These are phyloP conservation scores for Halocynthia roretzi DNA, from an alignment of 23 tunicate genomes.

Conservation along the genomic window DNA sequence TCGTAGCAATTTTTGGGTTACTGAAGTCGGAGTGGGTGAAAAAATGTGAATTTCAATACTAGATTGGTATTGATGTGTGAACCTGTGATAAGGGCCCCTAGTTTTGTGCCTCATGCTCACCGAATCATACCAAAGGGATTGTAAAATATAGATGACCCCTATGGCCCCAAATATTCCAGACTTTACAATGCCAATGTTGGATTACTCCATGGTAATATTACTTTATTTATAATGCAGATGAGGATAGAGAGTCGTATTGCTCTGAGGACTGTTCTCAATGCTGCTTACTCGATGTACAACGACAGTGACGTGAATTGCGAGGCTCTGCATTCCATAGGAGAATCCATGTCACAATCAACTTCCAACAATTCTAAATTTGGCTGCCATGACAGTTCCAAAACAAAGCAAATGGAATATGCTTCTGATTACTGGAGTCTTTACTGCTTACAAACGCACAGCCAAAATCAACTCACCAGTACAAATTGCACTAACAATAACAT, in stretches of 20 bases:
- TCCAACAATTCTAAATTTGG: not conserved
- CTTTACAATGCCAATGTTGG: too few species aligned
- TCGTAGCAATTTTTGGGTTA: not conserved
- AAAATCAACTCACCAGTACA: slow-evolving; percentile 3
- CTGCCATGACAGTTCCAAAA: not conserved
- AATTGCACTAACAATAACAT: too few species aligned
- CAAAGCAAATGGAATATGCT: not conserved
- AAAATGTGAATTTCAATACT: not conserved
- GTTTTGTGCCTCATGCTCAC: too few species aligned
- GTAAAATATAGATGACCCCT: too few species aligned
- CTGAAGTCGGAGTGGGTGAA: not conserved
- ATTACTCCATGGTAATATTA: not conserved
- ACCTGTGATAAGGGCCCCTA: too few species aligned
- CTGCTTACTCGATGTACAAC: slow-evolving; percentile 11
- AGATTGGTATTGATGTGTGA: slow-evolving; percentile 1
- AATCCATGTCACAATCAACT: not conserved
- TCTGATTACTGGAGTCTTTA: slow-evolving; percentile 51
- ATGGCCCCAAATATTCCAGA: too few species aligned
- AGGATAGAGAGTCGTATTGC: slow-evolving; percentile 27
- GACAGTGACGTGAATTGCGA: not conserved
- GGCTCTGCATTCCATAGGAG: not conserved
- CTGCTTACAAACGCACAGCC: slow-evolving; percentile 38
- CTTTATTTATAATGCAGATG: slow-evolving; percentile 14
- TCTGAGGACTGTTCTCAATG: slow-evolving; percentile 38
- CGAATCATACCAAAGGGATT: too few species aligned